These are phyloP conservation scores for Nemurella pictetii DNA, from an alignment of 2,888 invertebrate genomes.

Conservation along the genomic window DNA sequence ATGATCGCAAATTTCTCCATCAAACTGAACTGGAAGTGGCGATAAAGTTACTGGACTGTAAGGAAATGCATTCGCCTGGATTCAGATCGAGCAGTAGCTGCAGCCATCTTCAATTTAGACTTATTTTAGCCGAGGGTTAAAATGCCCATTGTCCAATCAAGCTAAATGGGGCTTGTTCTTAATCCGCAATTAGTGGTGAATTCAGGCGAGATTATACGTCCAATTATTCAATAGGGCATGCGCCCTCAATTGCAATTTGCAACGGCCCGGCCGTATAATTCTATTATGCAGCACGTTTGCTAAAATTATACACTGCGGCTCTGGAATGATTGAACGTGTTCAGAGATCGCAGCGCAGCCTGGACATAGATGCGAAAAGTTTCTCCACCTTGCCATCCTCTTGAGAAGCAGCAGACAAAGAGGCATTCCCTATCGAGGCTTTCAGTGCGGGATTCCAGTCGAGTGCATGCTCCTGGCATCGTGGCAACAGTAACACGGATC, in stretches of 20 bases:
- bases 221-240: background rate
- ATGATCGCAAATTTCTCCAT: background rate
- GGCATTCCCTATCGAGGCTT: background rate
- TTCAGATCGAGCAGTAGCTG: background rate
- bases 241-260: background rate
- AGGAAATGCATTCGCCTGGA: background rate
- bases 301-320: background rate
- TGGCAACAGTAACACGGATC: background rate
- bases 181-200: background rate
- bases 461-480: background rate
- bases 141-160: background rate
- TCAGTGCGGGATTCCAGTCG: background rate
- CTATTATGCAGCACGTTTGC: background rate
- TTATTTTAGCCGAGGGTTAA: background rate
- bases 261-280: background rate
- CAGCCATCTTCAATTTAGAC: background rate
- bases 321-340: background rate
- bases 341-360: background rate
- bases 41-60: background rate
- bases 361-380: background rate
- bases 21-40: background rate
- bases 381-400: background rate
- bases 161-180: background rate
- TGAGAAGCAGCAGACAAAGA: background rate
- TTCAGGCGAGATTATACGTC: background rate